phyloP scores from a whole-genome alignment of 2,797 vertebrate species.

The Lophotriccus pileatus region DNA sequence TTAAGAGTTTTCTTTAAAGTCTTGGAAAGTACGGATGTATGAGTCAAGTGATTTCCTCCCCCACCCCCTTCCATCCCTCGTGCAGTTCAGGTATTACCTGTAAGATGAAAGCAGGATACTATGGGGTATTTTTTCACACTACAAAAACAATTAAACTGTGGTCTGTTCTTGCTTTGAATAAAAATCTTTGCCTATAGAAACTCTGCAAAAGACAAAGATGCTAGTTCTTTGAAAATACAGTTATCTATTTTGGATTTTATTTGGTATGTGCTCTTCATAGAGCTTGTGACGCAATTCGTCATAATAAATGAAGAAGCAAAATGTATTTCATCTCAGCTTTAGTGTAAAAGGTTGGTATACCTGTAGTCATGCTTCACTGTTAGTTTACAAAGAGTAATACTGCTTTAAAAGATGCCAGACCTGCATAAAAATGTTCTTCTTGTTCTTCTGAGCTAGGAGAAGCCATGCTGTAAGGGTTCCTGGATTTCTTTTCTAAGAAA shows the following conservation, averaged over 20 bases:
- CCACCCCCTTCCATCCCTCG: not conserved
- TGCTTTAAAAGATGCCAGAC: not conserved
- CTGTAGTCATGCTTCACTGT: not conserved
- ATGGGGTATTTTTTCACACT: not conserved
- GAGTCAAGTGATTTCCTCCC: fast-evolving
- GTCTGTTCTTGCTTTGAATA: not conserved
- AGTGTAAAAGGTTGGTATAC: not conserved
- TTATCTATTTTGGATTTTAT: not conserved
- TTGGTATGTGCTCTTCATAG: not conserved
- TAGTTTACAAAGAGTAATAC: not conserved
- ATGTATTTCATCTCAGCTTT: not conserved
- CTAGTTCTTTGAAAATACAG: not conserved
- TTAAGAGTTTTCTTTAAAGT: not conserved
- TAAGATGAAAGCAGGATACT: not conserved
- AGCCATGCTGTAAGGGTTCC: not conserved
- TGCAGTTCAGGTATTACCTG: not conserved
- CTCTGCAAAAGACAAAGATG: not conserved
- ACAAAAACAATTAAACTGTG: not conserved
- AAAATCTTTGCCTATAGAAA: not conserved
- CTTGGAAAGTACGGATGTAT: not conserved
- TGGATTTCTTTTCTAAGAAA: not conserved
- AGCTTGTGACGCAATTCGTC: not conserved
- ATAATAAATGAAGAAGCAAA: not conserved
- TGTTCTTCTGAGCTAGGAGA: not conserved
- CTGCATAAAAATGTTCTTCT: not conserved